Base-by-base conservation (phyloP, 2,888 invertebrate genomes). In the Sarcophaga caerulescens region DNA sequence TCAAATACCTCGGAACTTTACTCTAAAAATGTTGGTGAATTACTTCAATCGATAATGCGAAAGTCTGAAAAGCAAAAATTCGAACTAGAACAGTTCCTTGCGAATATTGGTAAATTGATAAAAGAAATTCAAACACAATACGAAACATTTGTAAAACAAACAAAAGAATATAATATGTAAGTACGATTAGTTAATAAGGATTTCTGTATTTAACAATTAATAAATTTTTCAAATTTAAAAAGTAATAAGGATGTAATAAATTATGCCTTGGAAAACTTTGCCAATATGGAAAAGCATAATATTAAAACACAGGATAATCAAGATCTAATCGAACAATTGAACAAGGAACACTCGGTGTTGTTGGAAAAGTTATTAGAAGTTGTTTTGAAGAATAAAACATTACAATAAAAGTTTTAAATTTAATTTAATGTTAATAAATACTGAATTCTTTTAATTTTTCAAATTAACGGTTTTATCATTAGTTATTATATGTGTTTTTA, bases 121-220 rank as follows among this genome's bases (percentile, higher is more conserved):
- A 80, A 71, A 59, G 85, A 88, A 83, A 74, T 89, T 23, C 69
- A 77, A 35, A 70, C 77, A 57, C 87, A 88, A 78, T 86, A 84
- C 65, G 81, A 88, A 45, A 63, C 63, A 10, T 88, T 83, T 74
- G 69, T 79, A 59, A 75, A 77, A 21, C 84, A 78, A 85, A 73
- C 81, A 14, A 79, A 85, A 60, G 71, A 85, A 60, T 87, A 85
- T 82, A 70, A 88, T 78, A 80, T 85, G 89, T 89, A 87, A 71
- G 69, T 47, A 76, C 12, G 23, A 73, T 60, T 10, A n/a, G 2
- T n/a, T 19, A 52, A 3, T 70, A 10, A 35, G 10, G 35, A 35
- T 35, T 35, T 35, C 8, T 35, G 35, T 8, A 35, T 68, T 60
- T 60, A 2, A n/a, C 4, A n/a, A 57, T 21, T 65, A 17, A 19